Evolutionary conservation across 2,888 invertebrate genomes (phyloP), one percentile per base, ranked within the genome.

Genomic region (Agelastica alni): DNA sequence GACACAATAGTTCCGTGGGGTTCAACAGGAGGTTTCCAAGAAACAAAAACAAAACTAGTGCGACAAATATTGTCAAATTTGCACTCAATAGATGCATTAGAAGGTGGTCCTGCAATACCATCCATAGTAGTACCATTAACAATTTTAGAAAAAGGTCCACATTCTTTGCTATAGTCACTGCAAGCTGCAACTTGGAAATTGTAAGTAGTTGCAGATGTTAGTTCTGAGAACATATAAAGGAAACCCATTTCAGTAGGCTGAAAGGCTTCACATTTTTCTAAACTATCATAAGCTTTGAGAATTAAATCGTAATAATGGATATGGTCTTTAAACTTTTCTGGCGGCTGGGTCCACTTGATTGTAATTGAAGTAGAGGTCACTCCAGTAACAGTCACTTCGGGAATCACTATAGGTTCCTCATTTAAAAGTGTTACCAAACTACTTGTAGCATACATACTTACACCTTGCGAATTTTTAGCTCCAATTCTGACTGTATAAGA

Each of bases 71-170:
- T 83, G 67, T 85, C 83, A 67, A 82, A 83, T 61, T 79, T 78
- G 70, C 93, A 93, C n/a, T 79, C 76, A 1, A 88, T 81, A 4
- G 78, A 75, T 0, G 91, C 81, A 70, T 88, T 84, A 58, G 82
- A 81, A 0, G 92, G 92, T 52, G 86, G 83, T 34, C 88, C 86
- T 1, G 92, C 85, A 9, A 84, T 85, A 2, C 93, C 93, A 73
- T 93, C 93, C 78, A 91, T 81, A 0, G 93, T 93, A 0, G 88
- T 88, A 0, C 90, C 93, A 70, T 88, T 87, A 59, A 90, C 88
- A 63, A 84, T 80, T 22, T 83, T 80, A 0, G 93, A 93, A 87
- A 88, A 89, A 7, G 85, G 81, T 0, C 92, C 91, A 71, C 93
- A 94, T 31, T 81, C 77, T 62, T 82, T 81, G 0, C 88, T 88